A percentile compares a stretch with the other conserved stretches of the same genome.
Conservation (phyloP, 2,888 invertebrate species). For the Lumbricus terrestris region DNA sequence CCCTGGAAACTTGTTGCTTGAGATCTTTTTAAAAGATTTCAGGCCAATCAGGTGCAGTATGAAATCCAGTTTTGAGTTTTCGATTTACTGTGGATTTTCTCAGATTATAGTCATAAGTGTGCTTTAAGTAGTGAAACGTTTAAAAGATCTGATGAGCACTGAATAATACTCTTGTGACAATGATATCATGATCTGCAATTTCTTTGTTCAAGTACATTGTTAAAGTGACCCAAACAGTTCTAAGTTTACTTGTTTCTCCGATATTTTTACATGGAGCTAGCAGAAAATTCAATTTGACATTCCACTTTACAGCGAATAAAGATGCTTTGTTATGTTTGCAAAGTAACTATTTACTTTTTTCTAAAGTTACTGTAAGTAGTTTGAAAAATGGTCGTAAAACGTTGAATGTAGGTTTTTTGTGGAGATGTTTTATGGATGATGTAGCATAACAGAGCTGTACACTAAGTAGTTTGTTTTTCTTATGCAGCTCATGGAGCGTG, state of each 20-base stretch:
- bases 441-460: neutral
- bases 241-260: too few species aligned
- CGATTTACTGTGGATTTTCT: neutral
- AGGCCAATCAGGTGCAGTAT: neutral
- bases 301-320: neutral
- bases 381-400: too few species aligned
- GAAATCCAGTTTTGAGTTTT: neutral
- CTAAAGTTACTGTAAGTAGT: too few species aligned
- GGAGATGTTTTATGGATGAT: too few species aligned
- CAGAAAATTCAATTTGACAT: too few species aligned
- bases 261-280: too few species aligned
- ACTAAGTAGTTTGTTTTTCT: neutral
- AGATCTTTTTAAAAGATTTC: too few species aligned
- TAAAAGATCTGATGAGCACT: constrained; percentile 3
- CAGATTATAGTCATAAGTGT: neutral
- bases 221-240: neutral
- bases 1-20: too few species aligned
- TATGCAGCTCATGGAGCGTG: neutral
- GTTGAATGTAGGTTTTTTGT: too few species aligned
- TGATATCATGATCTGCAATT: neutral
- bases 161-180: neutral
- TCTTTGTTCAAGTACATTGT: too few species aligned
- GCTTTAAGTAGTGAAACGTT: neutral
- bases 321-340: neutral
- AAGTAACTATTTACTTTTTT: neutral